These are phyloP conservation scores for Medauroidea extradentata DNA, from an alignment of 1,140 invertebrate genomes.

Conservation along the genomic window DNA sequence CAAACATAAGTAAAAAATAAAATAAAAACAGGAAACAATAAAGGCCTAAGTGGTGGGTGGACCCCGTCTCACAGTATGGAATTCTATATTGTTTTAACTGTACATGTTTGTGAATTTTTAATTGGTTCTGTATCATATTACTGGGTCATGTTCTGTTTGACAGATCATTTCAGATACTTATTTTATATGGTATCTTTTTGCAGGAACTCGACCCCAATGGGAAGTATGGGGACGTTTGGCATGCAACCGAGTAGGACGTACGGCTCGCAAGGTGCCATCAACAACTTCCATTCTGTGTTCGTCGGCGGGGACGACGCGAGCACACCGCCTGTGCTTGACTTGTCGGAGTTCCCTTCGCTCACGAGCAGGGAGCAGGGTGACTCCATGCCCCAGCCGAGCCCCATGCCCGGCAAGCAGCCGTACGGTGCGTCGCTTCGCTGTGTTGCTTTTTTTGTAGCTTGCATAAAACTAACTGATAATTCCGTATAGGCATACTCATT, in stretches of 20 bases:
- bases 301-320: slow-evolving; percentile 57
- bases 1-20: no score
- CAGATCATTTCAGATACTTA: no score
- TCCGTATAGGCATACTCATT: no score
- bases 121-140: no score
- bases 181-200: no score
- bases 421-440: slow-evolving; percentile 58
- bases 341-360: slow-evolving; percentile 86
- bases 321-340: slow-evolving; percentile 77
- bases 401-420: slow-evolving; percentile 81
- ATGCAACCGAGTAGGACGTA: slow-evolving; percentile 56
- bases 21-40: no score
- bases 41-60: no score
- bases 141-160: no score
- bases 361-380: slow-evolving; percentile 73
- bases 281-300: slow-evolving; percentile 74
- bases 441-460: slow-evolving; percentile 18
- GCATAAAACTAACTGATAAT: no score
- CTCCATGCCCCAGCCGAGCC: slow-evolving; percentile 70
- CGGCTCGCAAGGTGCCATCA: slow-evolving; percentile 58
- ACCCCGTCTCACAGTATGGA: no score
- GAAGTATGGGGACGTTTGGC: slow-evolving; percentile 57
- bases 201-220: slow-evolving; percentile 57
- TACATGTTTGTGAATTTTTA: no score
- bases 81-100: no score